Percentiles rank a stretch among this genome's conserved stretches.
Conservation (phyloP, 2,888 invertebrate genomes). For the Microchrysa polita region DNA sequence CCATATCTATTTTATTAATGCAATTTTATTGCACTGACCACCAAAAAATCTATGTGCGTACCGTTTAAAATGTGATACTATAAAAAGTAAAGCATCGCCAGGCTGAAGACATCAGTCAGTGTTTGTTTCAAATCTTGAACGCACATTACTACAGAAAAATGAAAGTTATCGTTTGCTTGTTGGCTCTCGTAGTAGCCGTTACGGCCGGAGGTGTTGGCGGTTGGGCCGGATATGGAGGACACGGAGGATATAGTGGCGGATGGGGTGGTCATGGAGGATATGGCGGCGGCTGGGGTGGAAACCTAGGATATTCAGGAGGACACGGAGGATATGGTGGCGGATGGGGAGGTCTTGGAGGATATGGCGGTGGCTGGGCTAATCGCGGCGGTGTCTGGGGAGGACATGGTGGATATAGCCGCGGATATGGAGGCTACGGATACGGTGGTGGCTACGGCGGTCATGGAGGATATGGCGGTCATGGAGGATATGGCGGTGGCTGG, state of each 20-base stretch:
- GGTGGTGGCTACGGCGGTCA: not conserved
- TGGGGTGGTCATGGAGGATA: constrained; percentile 11
- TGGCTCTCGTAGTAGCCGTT: constrained; percentile 34
- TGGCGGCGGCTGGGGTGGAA: not conserved
- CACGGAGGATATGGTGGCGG: not conserved
- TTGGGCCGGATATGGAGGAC: constrained; percentile 12
- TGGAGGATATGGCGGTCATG: constrained; percentile 10
- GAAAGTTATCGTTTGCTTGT: constrained; percentile 36
- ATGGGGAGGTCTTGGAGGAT: not conserved
- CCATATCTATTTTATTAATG: too few relatives aligned
- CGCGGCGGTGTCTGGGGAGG: not conserved
- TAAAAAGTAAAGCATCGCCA: too few relatives aligned
- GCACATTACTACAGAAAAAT: constrained; percentile 21
- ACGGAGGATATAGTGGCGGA: not conserved
- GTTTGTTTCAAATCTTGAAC: not conserved
- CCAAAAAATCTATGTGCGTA: too few relatives aligned
- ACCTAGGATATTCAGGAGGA: not conserved
- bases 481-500: not conserved
- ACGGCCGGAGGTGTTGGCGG: constrained; percentile 11
- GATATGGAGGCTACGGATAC: not conserved
- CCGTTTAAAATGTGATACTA: too few relatives aligned
- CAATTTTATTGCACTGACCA: too few relatives aligned
- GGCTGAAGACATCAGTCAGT: constrained; percentile 4
- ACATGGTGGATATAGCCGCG: not conserved
- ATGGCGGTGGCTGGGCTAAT: not conserved